phyloP scores from a whole-genome alignment of 1,140 invertebrate genomes.

The Plectrocnemia conspersa region DNA sequence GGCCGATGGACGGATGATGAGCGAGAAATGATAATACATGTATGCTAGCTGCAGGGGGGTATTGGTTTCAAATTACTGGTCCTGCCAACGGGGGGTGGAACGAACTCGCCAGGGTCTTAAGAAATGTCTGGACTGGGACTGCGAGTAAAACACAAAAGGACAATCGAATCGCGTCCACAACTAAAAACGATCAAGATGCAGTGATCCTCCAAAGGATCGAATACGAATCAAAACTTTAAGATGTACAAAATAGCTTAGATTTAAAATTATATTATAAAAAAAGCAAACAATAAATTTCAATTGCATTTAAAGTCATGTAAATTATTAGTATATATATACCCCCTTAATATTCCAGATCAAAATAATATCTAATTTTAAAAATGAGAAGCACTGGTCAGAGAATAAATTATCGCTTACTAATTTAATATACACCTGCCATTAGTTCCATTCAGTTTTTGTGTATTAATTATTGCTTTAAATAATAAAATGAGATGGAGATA shows the following conservation, averaged over 20 bases:
- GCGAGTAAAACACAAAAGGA: slow-evolving; percentile 1
- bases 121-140: slow-evolving; percentile 1
- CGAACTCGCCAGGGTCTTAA: not conserved
- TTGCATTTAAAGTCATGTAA: no score
- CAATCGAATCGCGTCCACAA: not conserved
- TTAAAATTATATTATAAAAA: no score
- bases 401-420: slow-evolving; percentile 15
- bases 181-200: not conserved
- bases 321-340: no score
- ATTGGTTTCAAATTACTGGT: slow-evolving; percentile 34
- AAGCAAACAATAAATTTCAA: no score
- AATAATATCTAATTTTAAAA: no score
- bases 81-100: slow-evolving; percentile 18
- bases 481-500: slow-evolving; percentile 5
- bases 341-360: no score
- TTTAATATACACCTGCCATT: slow-evolving; percentile 32
- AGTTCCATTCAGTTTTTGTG: slow-evolving; percentile 23
- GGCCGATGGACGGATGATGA: slow-evolving; percentile 23
- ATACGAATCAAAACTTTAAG: no score
- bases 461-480: slow-evolving; percentile 20
- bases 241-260: no score
- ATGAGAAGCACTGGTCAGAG: no score
- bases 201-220: no score
- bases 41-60: slow-evolving; percentile 29
- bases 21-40: slow-evolving; percentile 31